phyloP scores from a whole-genome alignment of 1,140 invertebrate species.

The Kradibia gibbosae region DNA sequence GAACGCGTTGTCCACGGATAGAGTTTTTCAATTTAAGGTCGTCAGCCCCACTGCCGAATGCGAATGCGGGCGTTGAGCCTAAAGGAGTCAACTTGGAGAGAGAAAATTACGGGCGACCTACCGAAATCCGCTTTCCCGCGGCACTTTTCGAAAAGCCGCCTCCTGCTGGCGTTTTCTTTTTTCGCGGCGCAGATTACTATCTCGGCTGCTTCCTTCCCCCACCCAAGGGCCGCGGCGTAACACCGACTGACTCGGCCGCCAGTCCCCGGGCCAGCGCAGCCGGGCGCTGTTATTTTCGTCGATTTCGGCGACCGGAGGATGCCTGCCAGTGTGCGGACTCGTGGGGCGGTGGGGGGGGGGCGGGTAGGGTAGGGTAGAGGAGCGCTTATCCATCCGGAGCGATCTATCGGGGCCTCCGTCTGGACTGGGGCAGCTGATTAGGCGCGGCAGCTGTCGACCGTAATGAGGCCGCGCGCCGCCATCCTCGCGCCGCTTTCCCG shows the following conservation, averaged over 20 bases:
- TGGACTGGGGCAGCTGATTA: conserved; percentile 48
- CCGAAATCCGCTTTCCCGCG: not conserved
- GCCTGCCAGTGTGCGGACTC: not conserved
- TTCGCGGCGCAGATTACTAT: conserved; percentile 1
- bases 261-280: not conserved
- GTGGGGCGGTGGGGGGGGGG: not conserved
- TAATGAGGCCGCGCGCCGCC: conserved; percentile 49
- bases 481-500: conserved; percentile 58
- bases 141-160: not conserved
- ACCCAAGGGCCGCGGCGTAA: not conserved
- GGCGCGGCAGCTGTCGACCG: conserved; percentile 18
- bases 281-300: not conserved
- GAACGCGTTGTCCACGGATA: not conserved
- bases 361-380: not conserved
- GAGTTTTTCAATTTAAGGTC: too few relatives aligned
- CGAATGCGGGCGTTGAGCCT: too few relatives aligned
- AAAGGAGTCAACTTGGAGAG: too few relatives aligned
- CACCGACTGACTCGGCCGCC: too few relatives aligned
- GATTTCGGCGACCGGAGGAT: not conserved
- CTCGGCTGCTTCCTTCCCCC: not conserved
- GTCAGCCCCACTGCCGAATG: too few relatives aligned
- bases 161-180: not conserved
- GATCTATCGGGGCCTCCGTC: conserved; percentile 31
- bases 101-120: too few relatives aligned
- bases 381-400: conserved; percentile 9